phyloP scores from a whole-genome alignment of 2,113 vertebrate genomes.

The Sporophila hypoxantha region DNA sequence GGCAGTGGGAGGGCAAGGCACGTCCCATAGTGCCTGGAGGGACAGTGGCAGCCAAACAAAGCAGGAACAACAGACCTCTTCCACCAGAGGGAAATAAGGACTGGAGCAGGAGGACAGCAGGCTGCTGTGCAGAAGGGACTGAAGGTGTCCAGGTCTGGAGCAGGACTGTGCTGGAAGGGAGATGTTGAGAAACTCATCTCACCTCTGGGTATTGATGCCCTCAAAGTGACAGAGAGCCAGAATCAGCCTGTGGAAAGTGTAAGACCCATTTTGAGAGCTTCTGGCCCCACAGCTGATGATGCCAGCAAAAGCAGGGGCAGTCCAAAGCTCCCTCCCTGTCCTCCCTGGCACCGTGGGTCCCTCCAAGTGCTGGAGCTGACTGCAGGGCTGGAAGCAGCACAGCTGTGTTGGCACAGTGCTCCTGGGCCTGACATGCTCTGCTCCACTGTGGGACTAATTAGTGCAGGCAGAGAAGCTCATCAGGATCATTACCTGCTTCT shows the following conservation, averaged over 20 bases:
- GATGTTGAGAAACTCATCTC: background rate
- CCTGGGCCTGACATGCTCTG: fast-evolving
- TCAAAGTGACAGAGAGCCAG: background rate
- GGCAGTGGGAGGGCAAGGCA: background rate
- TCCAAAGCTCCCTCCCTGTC: background rate
- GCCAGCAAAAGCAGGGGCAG: background rate
- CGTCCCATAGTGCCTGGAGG: background rate
- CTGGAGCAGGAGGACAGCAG: background rate
- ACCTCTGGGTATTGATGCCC: background rate
- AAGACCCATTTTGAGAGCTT: background rate
- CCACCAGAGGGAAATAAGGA: background rate
- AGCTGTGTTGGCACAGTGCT: background rate
- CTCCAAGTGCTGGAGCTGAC: background rate
- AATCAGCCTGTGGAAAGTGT: background rate
- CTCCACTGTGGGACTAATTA: background rate
- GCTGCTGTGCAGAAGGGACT: background rate
- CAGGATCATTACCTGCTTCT: background rate
- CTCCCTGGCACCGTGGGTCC: no score
- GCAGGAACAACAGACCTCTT: background rate
- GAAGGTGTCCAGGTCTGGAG: background rate
- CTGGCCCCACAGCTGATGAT: fast-evolving
- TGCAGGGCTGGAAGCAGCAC: background rate
- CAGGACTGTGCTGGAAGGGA: background rate
- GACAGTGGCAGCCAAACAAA: background rate
- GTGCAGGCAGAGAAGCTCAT: background rate